Base-by-base conservation (phyloP, 2,888 invertebrate genomes). In the Eupithecia subumbrata region DNA sequence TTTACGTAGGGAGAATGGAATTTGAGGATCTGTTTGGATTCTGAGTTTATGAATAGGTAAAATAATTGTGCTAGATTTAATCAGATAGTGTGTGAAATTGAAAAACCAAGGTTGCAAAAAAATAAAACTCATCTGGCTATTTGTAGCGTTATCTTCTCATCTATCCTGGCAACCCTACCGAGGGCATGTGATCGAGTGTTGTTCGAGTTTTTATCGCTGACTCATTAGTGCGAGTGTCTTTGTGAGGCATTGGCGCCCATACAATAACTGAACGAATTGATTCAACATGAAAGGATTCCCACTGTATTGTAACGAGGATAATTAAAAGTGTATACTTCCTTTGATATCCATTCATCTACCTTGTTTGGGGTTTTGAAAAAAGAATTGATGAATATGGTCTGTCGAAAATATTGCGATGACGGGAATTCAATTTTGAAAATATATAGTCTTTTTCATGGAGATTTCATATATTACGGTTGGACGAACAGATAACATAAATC, bases 141-240 rank as follows among this genome's bases (percentile, higher is more conserved):
- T 25, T 60, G 60, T 25, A 34, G 22, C n/a, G 74, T 75, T 79
- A 74, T 74, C 74, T 72, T n/a, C n/a, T 18, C 18, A 63, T 78
- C 79, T 72, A 60, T 43, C 30, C 63, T 73, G 76, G n/a, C 91
- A 93, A 79, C 93, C 93, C 93, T 93, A 80, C 66, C 74, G 80
- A 85, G 86, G 83, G 88, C 86, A 88, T 90, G 88, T 91, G 92
- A 93, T 94, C 89, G 92, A 92, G 93, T 90, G 92, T 90, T 90
- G 90, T 91, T 90, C 89, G 89, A 87, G 92, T 93, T 93, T 93
- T 94, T 94, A 94, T 93, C 92, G 89, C 88, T 91, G 92, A 93
- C 92, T 94, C 93, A 94, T 94, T 94, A 94, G 92, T 92, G 91
- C 89, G 90, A 91, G 93, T 90, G 90, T 91, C 93, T 94, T 94